These are phyloP conservation scores for Branchinecta lindahli DNA, from an alignment of 1,140 invertebrate species.

Conservation along the genomic window DNA sequence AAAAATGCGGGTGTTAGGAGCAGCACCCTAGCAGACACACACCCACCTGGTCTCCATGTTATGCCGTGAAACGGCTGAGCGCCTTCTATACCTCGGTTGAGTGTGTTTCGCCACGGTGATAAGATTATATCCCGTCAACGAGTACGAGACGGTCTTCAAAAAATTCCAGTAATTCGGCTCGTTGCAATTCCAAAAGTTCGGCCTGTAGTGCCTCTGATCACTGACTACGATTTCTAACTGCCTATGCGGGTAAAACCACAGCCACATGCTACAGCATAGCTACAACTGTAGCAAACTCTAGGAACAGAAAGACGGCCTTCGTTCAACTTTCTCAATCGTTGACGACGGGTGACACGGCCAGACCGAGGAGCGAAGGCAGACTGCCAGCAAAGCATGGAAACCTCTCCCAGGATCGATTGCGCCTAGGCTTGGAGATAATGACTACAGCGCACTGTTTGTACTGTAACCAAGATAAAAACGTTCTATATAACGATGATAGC, in stretches of 20 bases:
- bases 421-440: background rate
- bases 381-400: slow-evolving; percentile 2
- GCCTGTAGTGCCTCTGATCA: background rate
- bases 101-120: slow-evolving; percentile 8
- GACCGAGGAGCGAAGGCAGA: background rate
- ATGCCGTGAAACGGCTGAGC: background rate
- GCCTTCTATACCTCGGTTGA: background rate
- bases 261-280: slow-evolving; percentile 5
- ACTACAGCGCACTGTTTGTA: background rate
- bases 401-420: background rate
- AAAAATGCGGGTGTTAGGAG: too few species aligned
- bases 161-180: background rate
- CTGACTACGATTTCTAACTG: slow-evolving; percentile 3
- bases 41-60: slow-evolving; percentile 8
- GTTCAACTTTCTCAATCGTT: background rate
- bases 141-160: slow-evolving; percentile 2
- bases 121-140: slow-evolving; percentile 6
- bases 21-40: too few species aligned
- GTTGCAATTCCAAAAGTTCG: slow-evolving; percentile 1
- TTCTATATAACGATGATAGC: too few species aligned
- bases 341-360: background rate
- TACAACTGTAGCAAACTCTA: background rate
- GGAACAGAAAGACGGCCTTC: background rate
- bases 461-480: too few species aligned
- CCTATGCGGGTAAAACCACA: background rate